Evolutionary conservation across 2,797 vertebrate species (phyloP), one percentile per base, ranked within the genome.

Genomic region (Pipistrellus pygmaeus): DNA sequence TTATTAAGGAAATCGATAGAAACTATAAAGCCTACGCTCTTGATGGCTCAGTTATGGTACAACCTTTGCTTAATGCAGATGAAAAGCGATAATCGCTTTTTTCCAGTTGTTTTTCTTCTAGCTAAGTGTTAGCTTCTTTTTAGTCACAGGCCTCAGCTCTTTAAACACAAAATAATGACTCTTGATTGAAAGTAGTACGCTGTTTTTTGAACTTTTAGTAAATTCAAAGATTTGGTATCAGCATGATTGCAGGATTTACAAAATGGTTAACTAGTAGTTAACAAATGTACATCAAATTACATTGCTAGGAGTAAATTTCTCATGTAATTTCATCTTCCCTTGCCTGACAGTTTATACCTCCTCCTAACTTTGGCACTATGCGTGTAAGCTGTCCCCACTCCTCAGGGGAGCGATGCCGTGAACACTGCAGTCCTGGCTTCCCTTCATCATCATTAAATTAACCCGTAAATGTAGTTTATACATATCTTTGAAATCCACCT

Each of bases 401-500:
- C 32, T 82, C 18, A 10, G n/a, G 55, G 78, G 72, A 81, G 23
- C 62, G 8, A 8, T 1, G 13, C 4, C 0, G 20, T 76, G 75
- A 93, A 62, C 71, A 85, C 35, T 66, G 17, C 12, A 35, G 25
- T 77, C 44, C 0, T 66, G 89, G 80, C 66, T 94, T 86, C 57
- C 86, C 57, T 93, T 96, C 92, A 88, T 72, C 27, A 2, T 76
- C 41, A 76, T 46, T 64, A 64, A 88, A 53, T 86, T 88, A 92
- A 91, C 85, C 84, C 91, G 64, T 77, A 85, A 78, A 30, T 85
- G 8, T 69, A 73, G 66, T 57, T 94, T 90, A 78, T 64, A 72
- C 76, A 64, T 96, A 8, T 85, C 88, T 93, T 95, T 78, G 35
- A 96, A 95, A 93, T 87, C 86, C 92, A 94, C 94, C 94, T 83